A percentile compares a stretch with the other conserved stretches of the same genome.
phyloP scores from a whole-genome alignment of 2,113 vertebrate genomes.

The Saimiri boliviensis region DNA sequence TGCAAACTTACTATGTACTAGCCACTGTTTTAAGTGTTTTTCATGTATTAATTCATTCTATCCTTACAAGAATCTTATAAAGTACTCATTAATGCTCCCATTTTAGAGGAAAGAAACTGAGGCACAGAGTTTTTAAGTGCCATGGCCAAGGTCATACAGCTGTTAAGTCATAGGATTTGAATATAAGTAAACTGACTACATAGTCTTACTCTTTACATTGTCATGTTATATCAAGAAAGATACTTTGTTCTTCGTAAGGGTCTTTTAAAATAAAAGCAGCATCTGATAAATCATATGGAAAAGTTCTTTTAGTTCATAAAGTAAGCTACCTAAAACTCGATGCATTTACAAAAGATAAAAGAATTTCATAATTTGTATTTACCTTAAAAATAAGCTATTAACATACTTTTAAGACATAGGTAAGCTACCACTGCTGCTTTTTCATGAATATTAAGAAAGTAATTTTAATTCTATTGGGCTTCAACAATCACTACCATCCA shows the following conservation, averaged over 20 bases:
- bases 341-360: conserved; percentile 13
- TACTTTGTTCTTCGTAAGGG: not conserved
- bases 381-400: conserved; percentile 20
- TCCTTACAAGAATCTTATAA: not conserved
- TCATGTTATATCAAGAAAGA: not conserved
- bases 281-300: not conserved
- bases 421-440: not conserved
- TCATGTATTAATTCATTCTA: not conserved
- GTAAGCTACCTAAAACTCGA: conserved; percentile 20
- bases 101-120: not conserved
- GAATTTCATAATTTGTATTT: conserved; percentile 24
- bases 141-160: not conserved
- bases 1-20: not conserved
- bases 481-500: not conserved
- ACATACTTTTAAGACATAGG: not conserved
- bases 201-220: not conserved
- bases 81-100: conserved; percentile 11
- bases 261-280: conserved; percentile 30
- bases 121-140: not conserved
- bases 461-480: not conserved
- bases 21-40: not conserved
- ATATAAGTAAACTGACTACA: not conserved
- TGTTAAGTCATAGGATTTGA: not conserved
- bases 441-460: not conserved
- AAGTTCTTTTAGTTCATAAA: conserved; percentile 54